Base-by-base conservation (phyloP, 2,113 vertebrate genomes). In the Plecotus auritus region DNA sequence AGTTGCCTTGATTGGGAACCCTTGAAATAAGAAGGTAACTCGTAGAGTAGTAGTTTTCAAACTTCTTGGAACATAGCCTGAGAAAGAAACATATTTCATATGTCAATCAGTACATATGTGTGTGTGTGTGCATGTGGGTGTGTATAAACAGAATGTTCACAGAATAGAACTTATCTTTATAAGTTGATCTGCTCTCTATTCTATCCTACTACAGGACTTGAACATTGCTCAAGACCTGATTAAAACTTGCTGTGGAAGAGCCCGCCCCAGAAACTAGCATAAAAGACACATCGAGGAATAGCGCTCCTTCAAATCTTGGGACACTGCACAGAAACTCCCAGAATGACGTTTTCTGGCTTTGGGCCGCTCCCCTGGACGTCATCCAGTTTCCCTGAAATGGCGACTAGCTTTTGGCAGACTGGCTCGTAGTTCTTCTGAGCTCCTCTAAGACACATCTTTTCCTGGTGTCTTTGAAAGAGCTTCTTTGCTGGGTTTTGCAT, bases 231-330 rank as follows among this genome's bases (percentile, higher is more conserved):
- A 98, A 30, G 0, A 99, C 95, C 97, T 99, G 99, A 97, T 99
- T 99, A 56, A 98, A 99, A 82, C 99, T 99, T 0, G 99, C 99
- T 0, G 99, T 99, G 85, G 99, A 98, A 99, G 96, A 9, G 99
- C 98, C 99, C 99, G 99, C 99, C 99, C 99, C 32, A 99, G 76
- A 6, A 99, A 99, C 99, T 99, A 99, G 97, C 96, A 99, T 4
- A 99, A 97, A 45, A 99, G 98, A 30, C 94, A 96, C 69, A 96
- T 98, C 1, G 98, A 98, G 81, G 98, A 96, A 86, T 99, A 99
- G 95, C 99, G 99, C 5, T 98, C 95, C 40, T 97, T 96, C 94
- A 99, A 88, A 93, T 99, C 99, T 61, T 85, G 98, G 97, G 98
- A 90, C 99, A 97, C 93, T 97, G 98, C 37, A 96, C 78, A 49